Evolutionary conservation across 2,888 invertebrate species (phyloP), one percentile per base, ranked within the genome.

Genomic region (Frankliniella intonsa): DNA sequence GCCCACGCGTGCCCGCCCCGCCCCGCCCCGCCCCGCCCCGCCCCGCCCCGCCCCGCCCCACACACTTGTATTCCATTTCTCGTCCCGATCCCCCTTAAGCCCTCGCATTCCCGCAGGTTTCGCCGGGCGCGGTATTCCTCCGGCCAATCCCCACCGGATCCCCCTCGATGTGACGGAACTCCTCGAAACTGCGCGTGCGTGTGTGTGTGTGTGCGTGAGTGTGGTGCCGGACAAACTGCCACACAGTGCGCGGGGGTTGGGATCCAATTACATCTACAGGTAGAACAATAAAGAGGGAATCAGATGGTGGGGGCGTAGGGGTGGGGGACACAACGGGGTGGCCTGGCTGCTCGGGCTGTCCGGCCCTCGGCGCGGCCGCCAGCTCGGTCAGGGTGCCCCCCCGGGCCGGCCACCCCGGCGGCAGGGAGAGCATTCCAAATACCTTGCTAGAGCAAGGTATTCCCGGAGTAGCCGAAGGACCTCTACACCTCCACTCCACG

Each of bases 241-340:
- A n/a, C n/a, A n/a, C n/a, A 0, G 38, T 5, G 8, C 10, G 49
- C 14, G 80, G 80, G 80, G 17, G 8, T 5, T 25, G 69, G 9
- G 25, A 76, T 25, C 69, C 69, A 22, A 76, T 76, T 76, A 76
- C 69, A 76, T 76, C 69, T 25, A 76, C 69, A 76, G 69, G 69
- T 76, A 76, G 22, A 22, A 76, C 69, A 12, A 76, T 76, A 76
- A 76, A 76, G 69, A 76, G n/a, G 12, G 69, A 25, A 25, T 25
- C 22, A 25, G 22, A 76, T 76, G 69, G 69, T 9, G 25, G n/a
- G n/a, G n/a, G n/a, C n/a, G n/a, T n/a, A n/a, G n/a, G n/a, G 38
- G 38, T 38, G 38, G 38, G 38, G 38, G 5, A 38, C 38, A 5
- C 38, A 5, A 38, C 38, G 38, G 38, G 38, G 38, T 38, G 2